Base-by-base conservation (phyloP, 2,888 invertebrate species). In the Pogonocherus hispidulus region DNA sequence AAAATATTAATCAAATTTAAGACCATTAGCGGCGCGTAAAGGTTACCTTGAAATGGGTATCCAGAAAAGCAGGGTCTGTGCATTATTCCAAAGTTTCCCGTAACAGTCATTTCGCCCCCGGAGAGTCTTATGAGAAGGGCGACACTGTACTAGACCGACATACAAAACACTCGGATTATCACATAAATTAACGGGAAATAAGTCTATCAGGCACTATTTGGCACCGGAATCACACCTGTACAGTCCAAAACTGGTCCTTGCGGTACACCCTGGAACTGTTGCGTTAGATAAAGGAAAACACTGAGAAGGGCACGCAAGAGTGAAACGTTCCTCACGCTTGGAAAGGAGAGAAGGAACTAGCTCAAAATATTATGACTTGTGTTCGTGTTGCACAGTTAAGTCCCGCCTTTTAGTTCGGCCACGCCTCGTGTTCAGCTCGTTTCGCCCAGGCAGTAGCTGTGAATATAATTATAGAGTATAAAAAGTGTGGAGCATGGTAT, bases 41-140 rank as follows among this genome's bases (percentile, higher is more conserved):
- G 9, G 69, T 57, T 81, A 86, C 86, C 86, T 86, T 86, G 86
- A 81, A 86, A 86, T 54, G 86, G 85, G 79, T 86, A 86, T 83
- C 85, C 86, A 70, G 84, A 84, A 79, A 86, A 86, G 78, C 85
- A 85, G 54, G 85, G 85, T 76, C 86, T 79, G 76, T 85, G 85
- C 86, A 86, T 86, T 78, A 85, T 85, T 80, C 85, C 85, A 79
- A 85, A 84, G 79, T 84, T 84, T 64, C 84, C 84, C 66, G 85
- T 85, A 68, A 86, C 85, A 75, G 86, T 86, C 86, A 86, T 86
- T 76, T 77, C 80, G 70, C 60, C 41, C 59, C 8, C 14, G 20
- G 62, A 35, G 35, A 51, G 27, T 62, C 51, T 16, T 18, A 37
- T 55, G 19, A 19, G 16, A 14, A 18, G 11, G 9, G 6, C 51